Conservation (phyloP, 1,140 invertebrate species). For the Dinoponera quadriceps region DNA sequence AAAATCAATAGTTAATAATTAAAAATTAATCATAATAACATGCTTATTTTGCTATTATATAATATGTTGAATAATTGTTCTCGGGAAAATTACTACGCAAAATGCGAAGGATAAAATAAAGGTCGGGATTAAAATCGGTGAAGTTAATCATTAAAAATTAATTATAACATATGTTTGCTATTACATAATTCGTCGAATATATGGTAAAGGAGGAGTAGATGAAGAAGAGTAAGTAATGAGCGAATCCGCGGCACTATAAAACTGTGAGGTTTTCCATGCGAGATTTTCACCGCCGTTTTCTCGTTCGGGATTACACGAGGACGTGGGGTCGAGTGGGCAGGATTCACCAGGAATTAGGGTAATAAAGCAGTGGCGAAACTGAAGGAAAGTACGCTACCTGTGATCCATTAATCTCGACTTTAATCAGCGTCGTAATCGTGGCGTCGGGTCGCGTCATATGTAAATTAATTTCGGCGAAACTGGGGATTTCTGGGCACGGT, state of each 20-base stretch:
- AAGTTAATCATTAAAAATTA: no score
- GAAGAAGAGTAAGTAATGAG: background rate
- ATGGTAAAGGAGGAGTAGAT: no score
- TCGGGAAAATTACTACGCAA: no score
- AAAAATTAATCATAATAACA: no score
- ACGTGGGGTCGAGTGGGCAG: slow-evolving; percentile 45
- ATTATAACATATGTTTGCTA: no score
- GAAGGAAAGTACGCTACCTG: slow-evolving; percentile 46
- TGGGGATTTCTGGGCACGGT: slow-evolving; percentile 1
- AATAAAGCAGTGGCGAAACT: slow-evolving; percentile 38
- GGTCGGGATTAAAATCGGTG: no score
- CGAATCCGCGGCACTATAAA: slow-evolving; percentile 18
- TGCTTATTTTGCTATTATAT: no score
- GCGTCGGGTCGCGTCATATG: background rate
- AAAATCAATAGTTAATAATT: no score
- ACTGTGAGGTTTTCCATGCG: slow-evolving; percentile 27
- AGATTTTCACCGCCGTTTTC: background rate
- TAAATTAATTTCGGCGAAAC: slow-evolving; percentile 53
- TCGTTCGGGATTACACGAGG: slow-evolving; percentile 25
- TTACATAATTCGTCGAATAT: no score
- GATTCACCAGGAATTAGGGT: slow-evolving; percentile 42
- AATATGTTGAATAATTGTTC: no score
- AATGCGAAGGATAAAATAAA: no score
- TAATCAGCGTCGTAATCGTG: slow-evolving; percentile 51
- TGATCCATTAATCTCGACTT: slow-evolving; percentile 57